These are phyloP conservation scores for Pygocentrus nattereri DNA, from an alignment of 2,797 vertebrate species.

Conservation along the genomic window DNA sequence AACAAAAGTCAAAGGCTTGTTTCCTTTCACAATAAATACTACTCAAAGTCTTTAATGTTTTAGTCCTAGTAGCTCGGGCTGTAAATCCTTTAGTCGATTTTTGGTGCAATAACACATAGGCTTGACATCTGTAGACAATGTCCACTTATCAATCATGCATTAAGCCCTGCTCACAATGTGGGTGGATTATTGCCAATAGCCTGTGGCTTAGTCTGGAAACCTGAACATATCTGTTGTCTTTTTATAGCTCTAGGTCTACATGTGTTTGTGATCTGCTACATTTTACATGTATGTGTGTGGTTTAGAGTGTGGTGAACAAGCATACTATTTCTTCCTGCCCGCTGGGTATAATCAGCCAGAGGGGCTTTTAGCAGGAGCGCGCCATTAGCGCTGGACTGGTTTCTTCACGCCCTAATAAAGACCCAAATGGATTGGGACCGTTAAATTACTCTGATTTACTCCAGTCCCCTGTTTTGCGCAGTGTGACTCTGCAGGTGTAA, in stretches of 20 bases:
- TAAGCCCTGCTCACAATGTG: conserved; percentile 11
- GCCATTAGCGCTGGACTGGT: conserved; percentile 71
- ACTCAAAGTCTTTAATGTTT: background rate
- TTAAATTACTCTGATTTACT: conserved; percentile 79
- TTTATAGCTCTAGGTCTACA: background rate
- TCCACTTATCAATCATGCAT: conserved; percentile 30
- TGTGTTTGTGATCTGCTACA: conserved; percentile 14
- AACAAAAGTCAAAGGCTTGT: conserved; percentile 20
- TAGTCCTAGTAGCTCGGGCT: background rate
- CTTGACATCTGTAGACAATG: conserved; percentile 18
- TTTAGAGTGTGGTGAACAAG: conserved; percentile 36
- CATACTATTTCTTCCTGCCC: conserved; percentile 39
- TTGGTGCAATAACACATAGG: conserved; percentile 19
- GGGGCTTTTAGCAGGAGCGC: conserved; percentile 73
- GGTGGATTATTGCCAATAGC: conserved; percentile 29
- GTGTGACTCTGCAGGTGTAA: conserved; percentile 47
- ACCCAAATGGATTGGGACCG: conserved; percentile 62
- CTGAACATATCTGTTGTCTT: background rate
- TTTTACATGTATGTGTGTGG: conserved; percentile 21
- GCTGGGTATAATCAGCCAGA: conserved; percentile 60
- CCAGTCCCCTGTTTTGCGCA: conserved; percentile 48
- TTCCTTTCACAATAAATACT: background rate
- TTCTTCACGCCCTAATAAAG: conserved; percentile 78
- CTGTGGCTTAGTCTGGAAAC: conserved; percentile 10
- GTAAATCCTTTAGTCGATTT: conserved; percentile 17